A percentile compares a stretch with the other conserved stretches of the same genome.
phyloP scores from a whole-genome alignment of 2,113 vertebrate genomes.

The Toxostoma redivivum region DNA sequence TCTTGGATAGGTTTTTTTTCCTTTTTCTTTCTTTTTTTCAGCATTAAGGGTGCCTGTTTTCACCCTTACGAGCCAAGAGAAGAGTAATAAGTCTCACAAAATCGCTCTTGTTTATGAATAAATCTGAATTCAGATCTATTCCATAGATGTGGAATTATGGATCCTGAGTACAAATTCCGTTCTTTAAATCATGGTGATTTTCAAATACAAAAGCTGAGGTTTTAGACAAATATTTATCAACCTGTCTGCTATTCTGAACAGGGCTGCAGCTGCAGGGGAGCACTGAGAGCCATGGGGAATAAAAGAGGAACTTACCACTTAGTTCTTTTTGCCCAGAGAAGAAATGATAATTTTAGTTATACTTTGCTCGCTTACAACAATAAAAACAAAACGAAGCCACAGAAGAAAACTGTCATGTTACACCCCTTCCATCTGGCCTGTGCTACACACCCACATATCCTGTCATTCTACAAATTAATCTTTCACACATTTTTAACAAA shows the following conservation, averaged over 20 bases:
- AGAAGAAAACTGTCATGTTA: constrained; percentile 80
- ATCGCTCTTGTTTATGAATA: not conserved
- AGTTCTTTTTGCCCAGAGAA: constrained; percentile 50
- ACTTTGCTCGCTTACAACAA: constrained; percentile 74
- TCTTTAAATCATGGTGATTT: not conserved
- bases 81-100: not conserved
- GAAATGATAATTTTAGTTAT: constrained; percentile 66
- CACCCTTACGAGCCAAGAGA: not conserved
- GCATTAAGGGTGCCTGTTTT: not conserved
- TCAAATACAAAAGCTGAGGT: not conserved
- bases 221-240: constrained; percentile 14
- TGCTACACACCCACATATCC: constrained; percentile 78
- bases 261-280: not conserved
- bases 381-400: constrained; percentile 78
- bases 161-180: not conserved
- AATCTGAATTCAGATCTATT: not conserved
- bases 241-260: not conserved
- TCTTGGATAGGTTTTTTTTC: not conserved
- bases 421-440: constrained; percentile 82
- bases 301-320: constrained; percentile 47
- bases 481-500: constrained; percentile 83
- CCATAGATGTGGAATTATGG: not conserved
- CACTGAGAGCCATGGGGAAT: not conserved
- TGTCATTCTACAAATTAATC: constrained; percentile 84
- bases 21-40: not conserved